Evolutionary conservation across 2,888 invertebrate species (phyloP).

Genomic region (Caradrina clavipalpis): DNA sequence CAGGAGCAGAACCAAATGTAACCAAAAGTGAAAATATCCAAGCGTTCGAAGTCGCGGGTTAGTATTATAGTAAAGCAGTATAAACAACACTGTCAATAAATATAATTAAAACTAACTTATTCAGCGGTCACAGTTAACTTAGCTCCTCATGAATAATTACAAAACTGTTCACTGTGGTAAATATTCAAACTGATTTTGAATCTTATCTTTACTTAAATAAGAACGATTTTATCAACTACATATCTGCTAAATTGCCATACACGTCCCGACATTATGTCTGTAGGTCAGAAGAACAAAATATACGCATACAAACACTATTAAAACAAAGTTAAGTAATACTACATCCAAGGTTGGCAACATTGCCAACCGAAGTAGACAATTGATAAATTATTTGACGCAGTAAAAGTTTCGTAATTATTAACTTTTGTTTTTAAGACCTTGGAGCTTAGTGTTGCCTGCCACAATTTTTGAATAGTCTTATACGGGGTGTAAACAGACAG

Average conservation of each 20-base stretch:
- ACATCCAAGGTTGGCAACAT: constrained; percentile 28
- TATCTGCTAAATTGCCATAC: not conserved
- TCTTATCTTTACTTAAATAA: not conserved
- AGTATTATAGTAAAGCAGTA: too few species aligned
- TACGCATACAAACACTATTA: constrained; percentile 11
- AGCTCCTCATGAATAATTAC: too few species aligned
- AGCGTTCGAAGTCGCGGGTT: too few species aligned
- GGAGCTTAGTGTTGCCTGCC: constrained; percentile 10
- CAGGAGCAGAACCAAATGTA: too few species aligned
- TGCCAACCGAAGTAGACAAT: constrained; percentile 35
- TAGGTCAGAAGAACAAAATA: constrained; percentile 17
- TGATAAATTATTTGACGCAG: constrained; percentile 66
- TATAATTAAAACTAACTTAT: too few species aligned
- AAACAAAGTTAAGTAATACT: constrained; percentile 14
- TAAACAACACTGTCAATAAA: too few species aligned
- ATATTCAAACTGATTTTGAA: not conserved
- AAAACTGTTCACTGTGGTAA: too few species aligned
- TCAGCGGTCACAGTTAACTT: too few species aligned
- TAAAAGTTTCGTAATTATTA: constrained; percentile 63
- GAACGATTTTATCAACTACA: not conserved
- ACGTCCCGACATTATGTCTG: constrained; percentile 6
- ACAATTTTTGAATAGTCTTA: constrained; percentile 12
- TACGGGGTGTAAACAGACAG: too few species aligned
- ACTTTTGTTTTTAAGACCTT: constrained; percentile 45
- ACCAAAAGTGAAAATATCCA: too few species aligned